phyloP scores from a whole-genome alignment of 2,113 vertebrate species.

The Myrmophylax atrothorax region DNA sequence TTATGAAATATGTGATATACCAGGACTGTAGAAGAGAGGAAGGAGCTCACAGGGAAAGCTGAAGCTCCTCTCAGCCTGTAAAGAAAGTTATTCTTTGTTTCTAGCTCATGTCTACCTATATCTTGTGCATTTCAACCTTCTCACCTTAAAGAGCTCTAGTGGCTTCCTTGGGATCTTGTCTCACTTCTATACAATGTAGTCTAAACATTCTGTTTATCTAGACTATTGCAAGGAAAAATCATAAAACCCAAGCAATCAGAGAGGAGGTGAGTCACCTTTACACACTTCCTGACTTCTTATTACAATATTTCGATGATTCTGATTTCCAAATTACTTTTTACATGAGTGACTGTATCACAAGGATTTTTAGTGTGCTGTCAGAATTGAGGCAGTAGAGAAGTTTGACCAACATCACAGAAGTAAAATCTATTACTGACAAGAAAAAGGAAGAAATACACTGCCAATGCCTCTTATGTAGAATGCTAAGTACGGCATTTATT shows the following conservation, averaged over 20 bases:
- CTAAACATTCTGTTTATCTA: neutral
- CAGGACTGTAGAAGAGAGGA: neutral
- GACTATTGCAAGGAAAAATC: neutral
- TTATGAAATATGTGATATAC: neutral
- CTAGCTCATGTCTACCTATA: neutral
- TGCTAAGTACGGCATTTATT: neutral
- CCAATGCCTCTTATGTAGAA: neutral
- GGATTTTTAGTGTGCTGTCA: neutral
- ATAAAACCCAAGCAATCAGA: neutral
- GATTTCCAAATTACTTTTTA: neutral
- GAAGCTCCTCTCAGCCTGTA: neutral
- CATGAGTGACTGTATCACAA: neutral
- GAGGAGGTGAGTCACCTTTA: neutral
- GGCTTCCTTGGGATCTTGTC: neutral
- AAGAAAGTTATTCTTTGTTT: neutral
- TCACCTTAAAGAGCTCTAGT: neutral
- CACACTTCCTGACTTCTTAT: neutral
- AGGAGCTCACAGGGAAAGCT: neutral
- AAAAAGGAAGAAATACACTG: neutral
- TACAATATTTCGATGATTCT: neutral
- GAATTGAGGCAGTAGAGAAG: neutral
- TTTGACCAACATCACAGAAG: neutral
- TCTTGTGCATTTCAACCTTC: neutral
- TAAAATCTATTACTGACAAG: neutral
- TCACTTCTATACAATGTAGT: neutral